phyloP scores from a whole-genome alignment of 1,140 invertebrate genomes.

The Oedothorax gibbosus region DNA sequence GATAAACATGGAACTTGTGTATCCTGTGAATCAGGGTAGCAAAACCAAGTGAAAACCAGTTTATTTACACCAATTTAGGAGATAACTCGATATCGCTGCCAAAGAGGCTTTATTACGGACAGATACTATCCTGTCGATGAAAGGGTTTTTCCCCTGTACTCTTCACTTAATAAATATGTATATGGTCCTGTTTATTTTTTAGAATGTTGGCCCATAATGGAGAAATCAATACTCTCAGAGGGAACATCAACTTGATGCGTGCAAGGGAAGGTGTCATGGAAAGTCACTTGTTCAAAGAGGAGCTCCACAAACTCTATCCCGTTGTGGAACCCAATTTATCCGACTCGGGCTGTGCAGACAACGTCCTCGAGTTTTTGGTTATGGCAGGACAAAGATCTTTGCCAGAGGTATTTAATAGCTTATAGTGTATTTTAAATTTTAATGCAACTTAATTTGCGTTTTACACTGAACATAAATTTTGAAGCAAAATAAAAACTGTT shows the following conservation, averaged over 20 bases:
- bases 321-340: constrained; percentile 98
- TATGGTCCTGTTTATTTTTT: constrained; percentile 55
- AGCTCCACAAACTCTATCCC: constrained; percentile 91
- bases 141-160: too few relatives aligned
- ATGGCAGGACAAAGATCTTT: constrained; percentile 89
- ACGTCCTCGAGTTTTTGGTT: constrained; percentile 96
- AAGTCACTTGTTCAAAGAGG: constrained; percentile 81
- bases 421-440: too few relatives aligned
- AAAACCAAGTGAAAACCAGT: too few relatives aligned
- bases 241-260: constrained; percentile 98
- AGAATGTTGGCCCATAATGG: constrained; percentile 98
- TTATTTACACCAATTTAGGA: too few relatives aligned
- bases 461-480: too few relatives aligned
- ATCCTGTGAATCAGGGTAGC: too few relatives aligned
- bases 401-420: constrained; percentile 78
- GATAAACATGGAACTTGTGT: too few relatives aligned
- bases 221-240: constrained; percentile 98
- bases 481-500: background rate
- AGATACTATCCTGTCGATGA: too few relatives aligned
- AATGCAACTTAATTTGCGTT: background rate
- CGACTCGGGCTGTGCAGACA: constrained; percentile 97
- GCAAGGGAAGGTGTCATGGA: constrained; percentile 98
- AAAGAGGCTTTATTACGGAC: too few relatives aligned
- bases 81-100: too few relatives aligned
- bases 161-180: too few relatives aligned